Evolutionary conservation across 2,113 vertebrate species (phyloP).

Genomic region (Rhinopithecus roxellana): DNA sequence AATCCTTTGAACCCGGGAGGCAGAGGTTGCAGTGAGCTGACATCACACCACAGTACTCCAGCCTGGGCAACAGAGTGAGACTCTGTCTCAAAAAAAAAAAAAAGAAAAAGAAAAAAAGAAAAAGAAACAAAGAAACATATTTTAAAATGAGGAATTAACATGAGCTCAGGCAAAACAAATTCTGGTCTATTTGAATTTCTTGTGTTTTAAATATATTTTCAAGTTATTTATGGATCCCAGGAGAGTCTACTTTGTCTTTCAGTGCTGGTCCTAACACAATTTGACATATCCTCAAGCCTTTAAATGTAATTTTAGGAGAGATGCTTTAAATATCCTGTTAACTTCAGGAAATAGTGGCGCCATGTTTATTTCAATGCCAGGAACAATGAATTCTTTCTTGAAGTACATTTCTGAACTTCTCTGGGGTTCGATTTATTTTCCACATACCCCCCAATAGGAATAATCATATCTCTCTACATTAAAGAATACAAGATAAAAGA

Average conservation of each 20-base stretch:
- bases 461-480: conserved; percentile 10
- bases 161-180: conserved; percentile 13
- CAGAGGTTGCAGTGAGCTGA: too few species aligned
- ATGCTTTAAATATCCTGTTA: neutral
- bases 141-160: neutral
- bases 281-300: neutral
- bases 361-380: neutral
- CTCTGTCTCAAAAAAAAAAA: too few species aligned
- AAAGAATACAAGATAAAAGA: neutral
- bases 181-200: conserved; percentile 18
- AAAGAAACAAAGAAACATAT: neutral
- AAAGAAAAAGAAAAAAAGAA: too few species aligned
- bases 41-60: too few species aligned
- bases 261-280: neutral
- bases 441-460: neutral
- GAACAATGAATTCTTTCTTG: neutral
- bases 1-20: too few species aligned
- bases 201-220: conserved; percentile 12
- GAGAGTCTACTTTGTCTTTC: neutral
- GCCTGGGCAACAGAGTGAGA: too few species aligned
- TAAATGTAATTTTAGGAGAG: neutral
- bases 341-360: neutral
- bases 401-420: neutral
- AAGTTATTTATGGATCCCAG: neutral
- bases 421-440: neutral